A percentile compares a stretch with the other conserved stretches of the same genome.
Evolutionary conservation across 2,888 invertebrate genomes (phyloP).

Genomic region (Drosophila quasianomalipes): DNA sequence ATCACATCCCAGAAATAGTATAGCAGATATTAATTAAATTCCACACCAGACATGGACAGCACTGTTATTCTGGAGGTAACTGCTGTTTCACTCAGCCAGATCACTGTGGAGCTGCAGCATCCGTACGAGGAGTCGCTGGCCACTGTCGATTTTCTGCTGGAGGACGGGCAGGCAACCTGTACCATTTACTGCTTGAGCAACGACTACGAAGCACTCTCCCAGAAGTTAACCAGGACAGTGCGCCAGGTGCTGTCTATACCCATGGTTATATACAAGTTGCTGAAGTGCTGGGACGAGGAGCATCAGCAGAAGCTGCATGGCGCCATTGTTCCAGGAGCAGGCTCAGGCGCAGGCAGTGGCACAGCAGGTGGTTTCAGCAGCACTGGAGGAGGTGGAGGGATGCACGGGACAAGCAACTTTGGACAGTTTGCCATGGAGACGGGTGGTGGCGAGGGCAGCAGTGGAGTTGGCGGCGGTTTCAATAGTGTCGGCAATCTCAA

Average conservation of each 20-base stretch:
- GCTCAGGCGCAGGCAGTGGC: constrained; percentile 38
- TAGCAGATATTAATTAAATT: background rate
- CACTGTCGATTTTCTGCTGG: constrained; percentile 94
- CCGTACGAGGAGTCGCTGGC: constrained; percentile 96
- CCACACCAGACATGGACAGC: constrained; percentile 84
- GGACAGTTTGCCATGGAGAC: constrained; percentile 49
- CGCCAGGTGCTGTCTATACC: constrained; percentile 97
- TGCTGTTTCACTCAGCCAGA: constrained; percentile 94
- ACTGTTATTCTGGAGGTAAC: constrained; percentile 96
- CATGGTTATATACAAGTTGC: constrained; percentile 93
- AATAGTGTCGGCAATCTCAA: constrained; percentile 57
- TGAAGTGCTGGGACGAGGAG: constrained; percentile 94
- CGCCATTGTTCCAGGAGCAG: constrained; percentile 29
- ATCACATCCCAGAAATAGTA: too few species aligned
- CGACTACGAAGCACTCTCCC: constrained; percentile 85
- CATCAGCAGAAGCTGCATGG: constrained; percentile 86
- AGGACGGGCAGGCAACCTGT: constrained; percentile 92
- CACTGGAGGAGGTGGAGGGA: constrained; percentile 35
- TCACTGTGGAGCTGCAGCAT: constrained; percentile 96
- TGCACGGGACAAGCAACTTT: constrained; percentile 33
- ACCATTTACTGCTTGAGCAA: constrained; percentile 89
- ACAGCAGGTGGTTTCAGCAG: constrained; percentile 36
- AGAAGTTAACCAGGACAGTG: constrained; percentile 88
- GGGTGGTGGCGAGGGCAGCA: constrained; percentile 16
- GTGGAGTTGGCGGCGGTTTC: constrained; percentile 36